Conservation (phyloP, 2,888 invertebrate genomes). For the Chymomyza amoena region DNA sequence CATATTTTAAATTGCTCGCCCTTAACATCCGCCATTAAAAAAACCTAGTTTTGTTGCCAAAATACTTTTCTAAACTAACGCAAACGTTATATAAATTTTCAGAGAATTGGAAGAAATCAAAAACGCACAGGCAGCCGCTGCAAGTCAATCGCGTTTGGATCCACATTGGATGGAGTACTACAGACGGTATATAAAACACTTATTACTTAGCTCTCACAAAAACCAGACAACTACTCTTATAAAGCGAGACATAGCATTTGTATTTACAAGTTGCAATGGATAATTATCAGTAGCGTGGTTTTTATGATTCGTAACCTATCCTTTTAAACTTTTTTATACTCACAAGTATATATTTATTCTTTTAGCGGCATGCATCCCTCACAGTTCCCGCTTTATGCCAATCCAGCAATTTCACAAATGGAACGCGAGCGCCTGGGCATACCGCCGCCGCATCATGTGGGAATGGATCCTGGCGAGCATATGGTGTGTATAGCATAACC, state of each 20-base stretch:
- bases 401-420: slow-evolving; percentile 89
- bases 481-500: slow-evolving; percentile 82
- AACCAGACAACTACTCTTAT: no score
- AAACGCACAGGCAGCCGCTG: slow-evolving; percentile 82
- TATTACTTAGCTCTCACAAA: not conserved
- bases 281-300: no score
- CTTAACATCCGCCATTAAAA: slow-evolving; percentile 27
- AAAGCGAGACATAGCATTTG: no score
- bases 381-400: slow-evolving; percentile 84
- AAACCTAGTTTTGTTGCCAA: slow-evolving; percentile 7
- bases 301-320: not conserved
- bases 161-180: slow-evolving; percentile 95
- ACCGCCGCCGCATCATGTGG: slow-evolving; percentile 82
- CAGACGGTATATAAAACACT: slow-evolving; percentile 78
- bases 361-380: slow-evolving; percentile 82
- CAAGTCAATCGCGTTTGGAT: slow-evolving; percentile 84
- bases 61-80: not conserved
- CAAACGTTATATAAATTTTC: slow-evolving; percentile 79
- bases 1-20: slow-evolving; percentile 45
- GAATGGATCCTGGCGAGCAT: slow-evolving; percentile 89
- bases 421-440: slow-evolving; percentile 93
- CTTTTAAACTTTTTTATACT: not conserved
- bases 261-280: no score
- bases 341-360: slow-evolving; percentile 2
- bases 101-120: slow-evolving; percentile 89